Conservation (phyloP, 2,888 invertebrate species). For the Sminthurinus aureus region DNA sequence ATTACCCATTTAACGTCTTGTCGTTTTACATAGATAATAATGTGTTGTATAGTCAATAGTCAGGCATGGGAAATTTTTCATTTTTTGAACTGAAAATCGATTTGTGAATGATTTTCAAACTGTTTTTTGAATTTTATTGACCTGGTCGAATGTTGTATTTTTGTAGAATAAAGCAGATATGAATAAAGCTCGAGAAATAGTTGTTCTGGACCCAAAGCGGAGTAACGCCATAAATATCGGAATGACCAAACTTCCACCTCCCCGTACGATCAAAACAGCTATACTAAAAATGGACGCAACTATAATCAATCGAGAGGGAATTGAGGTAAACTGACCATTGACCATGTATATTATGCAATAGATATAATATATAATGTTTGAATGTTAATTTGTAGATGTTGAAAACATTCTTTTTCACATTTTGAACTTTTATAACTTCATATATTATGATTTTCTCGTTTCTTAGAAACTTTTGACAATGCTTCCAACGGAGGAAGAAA, state of each 20-base stretch:
- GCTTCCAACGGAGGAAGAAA: conserved; percentile 97
- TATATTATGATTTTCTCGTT: not conserved
- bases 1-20: not conserved
- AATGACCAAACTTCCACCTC: conserved; percentile 97
- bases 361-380: too few relatives aligned
- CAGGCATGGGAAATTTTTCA: not conserved
- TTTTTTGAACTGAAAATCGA: not conserved
- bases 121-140: conserved; percentile 11
- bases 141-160: conserved; percentile 4
- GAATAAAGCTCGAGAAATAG: conserved; percentile 87
- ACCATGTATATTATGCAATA: too few relatives aligned
- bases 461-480: conserved; percentile 88
- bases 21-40: not conserved
- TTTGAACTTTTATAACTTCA: not conserved
- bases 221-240: conserved; percentile 99
- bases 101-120: too few relatives aligned
- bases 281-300: conserved; percentile 99
- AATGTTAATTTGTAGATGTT: too few relatives aligned
- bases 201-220: conserved; percentile 94
- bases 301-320: conserved; percentile 96
- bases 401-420: too few relatives aligned
- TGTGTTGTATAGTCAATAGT: not conserved
- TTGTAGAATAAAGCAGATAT: conserved; percentile 81
- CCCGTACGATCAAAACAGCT: conserved; percentile 97
- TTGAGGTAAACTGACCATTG: conserved; percentile 76